Percentiles rank a stretch among this genome's conserved stretches.
Conservation (phyloP, 2,888 invertebrate species). For the Dynastes maya region DNA sequence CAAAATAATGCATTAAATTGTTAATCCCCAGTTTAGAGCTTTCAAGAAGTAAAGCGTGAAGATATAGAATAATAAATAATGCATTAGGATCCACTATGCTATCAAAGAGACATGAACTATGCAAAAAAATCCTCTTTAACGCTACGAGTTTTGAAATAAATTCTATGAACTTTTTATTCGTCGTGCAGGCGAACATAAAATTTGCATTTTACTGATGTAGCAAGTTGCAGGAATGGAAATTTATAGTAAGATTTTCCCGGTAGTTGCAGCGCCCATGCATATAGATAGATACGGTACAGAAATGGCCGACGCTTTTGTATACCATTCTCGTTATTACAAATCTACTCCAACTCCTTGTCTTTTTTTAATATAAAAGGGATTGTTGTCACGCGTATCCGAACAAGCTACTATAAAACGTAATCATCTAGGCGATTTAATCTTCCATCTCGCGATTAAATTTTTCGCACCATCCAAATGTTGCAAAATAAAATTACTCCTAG, state of each 20-base stretch:
- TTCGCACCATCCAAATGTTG: neutral
- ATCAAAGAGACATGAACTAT: neutral
- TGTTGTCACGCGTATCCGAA: neutral
- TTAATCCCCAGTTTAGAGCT: neutral
- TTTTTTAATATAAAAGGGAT: constrained; percentile 1
- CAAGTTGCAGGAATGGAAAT: constrained; percentile 47
- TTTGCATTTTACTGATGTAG: constrained; percentile 46
- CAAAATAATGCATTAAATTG: too few species aligned
- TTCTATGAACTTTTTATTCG: constrained; percentile 30
- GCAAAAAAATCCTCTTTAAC: constrained; percentile 32
- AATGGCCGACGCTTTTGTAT: neutral
- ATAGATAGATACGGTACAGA: constrained; percentile 3
- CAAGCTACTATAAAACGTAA: constrained; percentile 1
- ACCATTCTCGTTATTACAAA: constrained; percentile 9
- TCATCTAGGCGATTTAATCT: constrained; percentile 14
- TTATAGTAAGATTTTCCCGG: constrained; percentile 40
- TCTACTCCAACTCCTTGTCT: neutral
- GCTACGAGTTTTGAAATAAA: constrained; percentile 43
- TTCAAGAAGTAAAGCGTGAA: neutral
- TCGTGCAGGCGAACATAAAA: constrained; percentile 31
- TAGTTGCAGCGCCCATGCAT: neutral
- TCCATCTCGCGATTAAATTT: constrained; percentile 9
- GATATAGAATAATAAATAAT: constrained; percentile 15
- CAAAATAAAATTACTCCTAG: too few species aligned
- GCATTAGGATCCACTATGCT: neutral